Percentiles rank a stretch among this genome's conserved stretches.
Evolutionary conservation across 2,888 invertebrate genomes (phyloP).

Genomic region (Schizaphis graminum): DNA sequence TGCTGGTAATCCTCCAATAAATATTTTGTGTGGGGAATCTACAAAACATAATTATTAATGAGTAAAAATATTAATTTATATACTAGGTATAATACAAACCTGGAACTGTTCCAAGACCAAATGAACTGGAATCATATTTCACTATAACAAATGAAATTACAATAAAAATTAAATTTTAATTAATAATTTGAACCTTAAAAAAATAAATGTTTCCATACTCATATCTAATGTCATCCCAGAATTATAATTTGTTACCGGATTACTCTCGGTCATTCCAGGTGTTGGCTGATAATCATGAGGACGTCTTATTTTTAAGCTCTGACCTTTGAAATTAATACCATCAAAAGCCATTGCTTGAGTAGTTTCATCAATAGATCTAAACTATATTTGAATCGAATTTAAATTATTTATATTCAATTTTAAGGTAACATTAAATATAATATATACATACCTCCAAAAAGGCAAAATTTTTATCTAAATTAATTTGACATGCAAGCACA

Average conservation of each 20-base stretch:
- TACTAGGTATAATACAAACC: slow-evolving; percentile 51
- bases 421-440: slow-evolving; percentile 61
- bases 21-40: slow-evolving; percentile 98
- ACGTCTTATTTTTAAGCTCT: slow-evolving; percentile 96
- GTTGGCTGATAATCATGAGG: slow-evolving; percentile 99
- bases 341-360: slow-evolving; percentile 99
- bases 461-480: slow-evolving; percentile 99
- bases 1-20: slow-evolving; percentile 97
- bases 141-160: slow-evolving; percentile 53
- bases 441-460: slow-evolving; percentile 86
- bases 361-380: slow-evolving; percentile 97
- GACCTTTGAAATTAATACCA: slow-evolving; percentile 98
- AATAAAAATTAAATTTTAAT: slow-evolving; percentile 12
- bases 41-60: slow-evolving; percentile 71
- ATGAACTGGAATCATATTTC: slow-evolving; percentile 64
- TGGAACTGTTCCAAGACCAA: slow-evolving; percentile 65
- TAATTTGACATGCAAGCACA: slow-evolving; percentile 98
- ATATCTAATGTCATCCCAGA: slow-evolving; percentile 64
- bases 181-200: background rate
- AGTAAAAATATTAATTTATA: background rate
- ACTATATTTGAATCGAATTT: slow-evolving; percentile 72
- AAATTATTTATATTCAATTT: background rate
- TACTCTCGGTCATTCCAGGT: slow-evolving; percentile 93
- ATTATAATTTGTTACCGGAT: slow-evolving; percentile 72
- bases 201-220: slow-evolving; percentile 41